phyloP scores from a whole-genome alignment of 2,113 vertebrate species.

The Atractosteus spatula region DNA sequence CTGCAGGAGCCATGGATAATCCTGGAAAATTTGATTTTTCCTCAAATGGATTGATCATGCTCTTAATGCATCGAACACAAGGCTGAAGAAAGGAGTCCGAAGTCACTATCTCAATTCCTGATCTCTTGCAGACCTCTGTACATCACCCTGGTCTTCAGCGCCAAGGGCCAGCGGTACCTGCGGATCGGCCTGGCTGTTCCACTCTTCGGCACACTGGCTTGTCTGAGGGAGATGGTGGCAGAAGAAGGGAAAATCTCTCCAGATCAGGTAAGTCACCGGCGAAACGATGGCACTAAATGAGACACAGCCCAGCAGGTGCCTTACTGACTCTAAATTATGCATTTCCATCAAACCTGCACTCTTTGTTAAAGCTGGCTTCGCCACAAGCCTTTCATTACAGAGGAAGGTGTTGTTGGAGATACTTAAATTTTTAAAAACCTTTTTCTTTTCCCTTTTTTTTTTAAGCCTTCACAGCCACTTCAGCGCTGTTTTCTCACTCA shows the following conservation, averaged over 20 bases:
- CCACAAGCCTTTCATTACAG: neutral
- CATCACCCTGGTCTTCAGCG: conserved; percentile 80
- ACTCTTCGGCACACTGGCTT: conserved; percentile 72
- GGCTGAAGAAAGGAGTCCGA: too few relatives aligned
- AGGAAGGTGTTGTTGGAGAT: conserved; percentile 12
- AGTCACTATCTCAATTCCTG: too few relatives aligned
- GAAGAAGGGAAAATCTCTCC: conserved; percentile 73
- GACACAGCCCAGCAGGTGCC: neutral
- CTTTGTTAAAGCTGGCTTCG: conserved; percentile 9
- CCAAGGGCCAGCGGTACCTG: conserved; percentile 74
- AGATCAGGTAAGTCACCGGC: conserved; percentile 70
- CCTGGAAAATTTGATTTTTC: too few relatives aligned
- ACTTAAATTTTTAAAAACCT: conserved; percentile 18
- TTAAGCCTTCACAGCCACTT: too few relatives aligned
- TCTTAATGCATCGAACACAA: too few relatives aligned
- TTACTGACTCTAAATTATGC: conserved; percentile 14
- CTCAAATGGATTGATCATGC: too few relatives aligned
- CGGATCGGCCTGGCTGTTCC: conserved; percentile 86
- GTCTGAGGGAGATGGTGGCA: conserved; percentile 81
- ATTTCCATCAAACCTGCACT: conserved; percentile 7
- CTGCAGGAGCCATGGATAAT: too few relatives aligned
- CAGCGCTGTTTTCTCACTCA: too few relatives aligned
- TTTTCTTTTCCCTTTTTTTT: conserved; percentile 3
- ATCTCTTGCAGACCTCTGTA: conserved; percentile 71
- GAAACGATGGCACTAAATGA: neutral